Evolutionary conservation across 2,888 invertebrate genomes (phyloP).

Genomic region (Esperia sulphurella): DNA sequence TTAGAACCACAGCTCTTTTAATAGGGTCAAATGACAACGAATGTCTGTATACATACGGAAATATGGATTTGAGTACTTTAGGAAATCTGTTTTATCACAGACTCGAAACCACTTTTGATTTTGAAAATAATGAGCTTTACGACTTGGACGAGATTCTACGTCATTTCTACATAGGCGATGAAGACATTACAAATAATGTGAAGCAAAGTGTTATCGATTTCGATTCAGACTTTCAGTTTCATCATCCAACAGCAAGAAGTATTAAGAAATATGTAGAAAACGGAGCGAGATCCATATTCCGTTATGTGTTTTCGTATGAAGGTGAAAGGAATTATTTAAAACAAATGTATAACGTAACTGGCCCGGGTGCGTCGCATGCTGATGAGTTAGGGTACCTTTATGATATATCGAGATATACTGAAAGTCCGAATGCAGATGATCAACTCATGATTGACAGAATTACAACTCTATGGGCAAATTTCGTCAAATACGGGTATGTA

Average conservation of each 20-base stretch:
- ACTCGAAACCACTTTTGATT: conserved; percentile 14
- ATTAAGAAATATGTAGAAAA: conserved; percentile 23
- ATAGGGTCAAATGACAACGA: conserved; percentile 21
- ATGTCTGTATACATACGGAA: conserved; percentile 13
- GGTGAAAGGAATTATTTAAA: conserved; percentile 33
- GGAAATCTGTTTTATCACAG: conserved; percentile 15
- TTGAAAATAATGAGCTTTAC: conserved; percentile 12
- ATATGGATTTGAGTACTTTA: conserved; percentile 13
- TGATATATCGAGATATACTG: conserved; percentile 16
- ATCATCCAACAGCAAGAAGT: conserved; percentile 27
- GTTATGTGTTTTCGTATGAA: conserved; percentile 36
- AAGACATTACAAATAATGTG: conserved; percentile 12
- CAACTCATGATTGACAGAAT: conserved; percentile 25
- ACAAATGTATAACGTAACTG: conserved; percentile 16
- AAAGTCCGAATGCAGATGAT: conserved; percentile 15
- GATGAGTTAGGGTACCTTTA: conserved; percentile 44
- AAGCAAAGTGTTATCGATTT: conserved; percentile 22
- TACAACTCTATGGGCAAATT: conserved; percentile 36
- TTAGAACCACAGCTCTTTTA: conserved; percentile 13
- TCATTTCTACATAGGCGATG: conserved; percentile 31
- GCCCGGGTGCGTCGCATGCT: conserved; percentile 29
- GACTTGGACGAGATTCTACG: conserved; percentile 17
- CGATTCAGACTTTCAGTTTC: conserved; percentile 27
- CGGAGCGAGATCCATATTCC: conserved; percentile 22
- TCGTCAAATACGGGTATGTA: conserved; percentile 34